phyloP scores from a whole-genome alignment of 2,797 vertebrate species.

The Distichodus sexfasciatus region DNA sequence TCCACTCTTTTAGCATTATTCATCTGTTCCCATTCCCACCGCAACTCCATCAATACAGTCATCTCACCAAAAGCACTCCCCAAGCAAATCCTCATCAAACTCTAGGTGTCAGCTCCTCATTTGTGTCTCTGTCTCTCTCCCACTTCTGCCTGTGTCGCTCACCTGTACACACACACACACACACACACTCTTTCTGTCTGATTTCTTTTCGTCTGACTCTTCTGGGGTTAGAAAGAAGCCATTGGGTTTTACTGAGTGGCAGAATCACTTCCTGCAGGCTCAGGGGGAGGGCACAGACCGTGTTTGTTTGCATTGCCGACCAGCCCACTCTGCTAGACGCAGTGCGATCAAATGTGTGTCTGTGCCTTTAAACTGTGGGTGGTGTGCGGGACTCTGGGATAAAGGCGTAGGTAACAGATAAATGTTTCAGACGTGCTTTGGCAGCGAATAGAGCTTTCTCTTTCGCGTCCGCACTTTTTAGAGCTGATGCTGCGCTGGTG shows the following conservation, averaged over 20 bases:
- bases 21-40: conserved; percentile 42
- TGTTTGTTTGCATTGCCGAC: conserved; percentile 19
- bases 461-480: too few relatives aligned
- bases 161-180: neutral
- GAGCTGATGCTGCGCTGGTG: neutral
- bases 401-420: conserved; percentile 7
- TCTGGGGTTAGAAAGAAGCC: conserved; percentile 67
- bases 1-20: conserved; percentile 29
- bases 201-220: conserved; percentile 63
- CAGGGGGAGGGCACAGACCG: neutral
- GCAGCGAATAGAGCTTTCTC: conserved; percentile 1
- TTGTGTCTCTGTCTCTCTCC: conserved; percentile 42
- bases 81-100: conserved; percentile 52
- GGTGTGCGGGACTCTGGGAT: conserved; percentile 13
- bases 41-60: conserved; percentile 43
- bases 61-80: conserved; percentile 57
- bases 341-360: conserved; percentile 25
- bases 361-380: conserved; percentile 33
- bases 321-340: conserved; percentile 56
- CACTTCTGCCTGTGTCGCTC: conserved; percentile 56
- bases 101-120: conserved; percentile 49
- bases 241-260: conserved; percentile 68
- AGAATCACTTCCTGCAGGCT: neutral
- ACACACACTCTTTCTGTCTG: conserved; percentile 60
- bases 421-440: conserved; percentile 2